Evolutionary conservation across 2,888 invertebrate genomes (phyloP).

Genomic region (Amblyjoppa proteus): DNA sequence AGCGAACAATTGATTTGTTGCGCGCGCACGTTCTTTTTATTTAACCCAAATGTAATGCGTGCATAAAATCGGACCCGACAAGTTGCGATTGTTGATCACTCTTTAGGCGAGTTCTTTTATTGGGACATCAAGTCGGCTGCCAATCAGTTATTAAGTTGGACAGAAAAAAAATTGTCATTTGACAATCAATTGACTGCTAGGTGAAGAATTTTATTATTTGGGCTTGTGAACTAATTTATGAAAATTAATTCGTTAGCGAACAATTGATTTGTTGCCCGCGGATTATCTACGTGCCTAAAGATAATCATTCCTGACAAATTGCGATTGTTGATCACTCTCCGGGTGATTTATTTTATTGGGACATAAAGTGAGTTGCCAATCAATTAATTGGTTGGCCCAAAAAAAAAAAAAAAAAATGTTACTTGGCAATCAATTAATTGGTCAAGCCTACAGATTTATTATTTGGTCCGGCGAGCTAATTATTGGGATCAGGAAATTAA

Average conservation of each 20-base stretch:
- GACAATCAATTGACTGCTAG: too few species aligned
- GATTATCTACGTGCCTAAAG: neutral
- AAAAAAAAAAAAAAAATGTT: neutral
- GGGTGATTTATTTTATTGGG: neutral
- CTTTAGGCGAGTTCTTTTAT: too few species aligned
- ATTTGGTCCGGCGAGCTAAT: neutral
- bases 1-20: neutral
- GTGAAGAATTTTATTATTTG: too few species aligned
- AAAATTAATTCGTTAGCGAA: too few species aligned
- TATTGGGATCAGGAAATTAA: neutral
- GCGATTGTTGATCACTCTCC: neutral
- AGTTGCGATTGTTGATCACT: neutral
- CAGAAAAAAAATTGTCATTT: too few species aligned
- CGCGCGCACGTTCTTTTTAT: neutral
- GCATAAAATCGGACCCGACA: neutral
- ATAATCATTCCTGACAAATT: neutral
- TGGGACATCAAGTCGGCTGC: too few species aligned
- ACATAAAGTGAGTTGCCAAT: neutral
- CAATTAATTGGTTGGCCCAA: too few species aligned
- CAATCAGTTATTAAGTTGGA: too few species aligned
- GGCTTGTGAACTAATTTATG: too few species aligned
- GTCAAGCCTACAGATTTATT: neutral
- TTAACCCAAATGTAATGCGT: neutral
- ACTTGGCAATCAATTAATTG: neutral
- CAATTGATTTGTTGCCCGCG: neutral